Conservation (phyloP, 2,888 invertebrate genomes). For the Malacosoma neustria region DNA sequence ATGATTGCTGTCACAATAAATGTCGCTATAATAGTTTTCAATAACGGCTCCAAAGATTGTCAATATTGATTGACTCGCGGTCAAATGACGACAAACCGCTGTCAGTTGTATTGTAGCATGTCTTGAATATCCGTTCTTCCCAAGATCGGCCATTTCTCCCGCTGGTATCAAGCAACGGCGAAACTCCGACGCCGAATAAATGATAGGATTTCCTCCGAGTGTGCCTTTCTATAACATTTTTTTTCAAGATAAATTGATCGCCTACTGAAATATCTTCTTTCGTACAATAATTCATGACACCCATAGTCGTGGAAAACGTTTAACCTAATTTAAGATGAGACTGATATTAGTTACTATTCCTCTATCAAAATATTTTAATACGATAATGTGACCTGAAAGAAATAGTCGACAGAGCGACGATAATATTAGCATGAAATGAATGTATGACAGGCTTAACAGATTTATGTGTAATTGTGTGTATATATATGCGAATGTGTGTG, state of each 20-base stretch:
- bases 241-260: conserved; percentile 60
- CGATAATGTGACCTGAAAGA: conserved; percentile 49
- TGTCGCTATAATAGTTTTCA: not conserved
- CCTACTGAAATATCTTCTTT: conserved; percentile 22
- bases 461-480: conserved; percentile 8
- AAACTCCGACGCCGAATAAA: conserved; percentile 62
- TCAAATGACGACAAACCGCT: not conserved
- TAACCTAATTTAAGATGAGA: conserved; percentile 12
- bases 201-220: conserved; percentile 71
- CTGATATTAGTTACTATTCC: conserved; percentile 34
- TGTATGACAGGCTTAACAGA: conserved; percentile 13
- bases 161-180: conserved; percentile 43
- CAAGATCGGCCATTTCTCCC: conserved; percentile 27
- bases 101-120: not conserved
- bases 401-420: conserved; percentile 39
- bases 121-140: conserved; percentile 13
- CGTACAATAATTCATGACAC: too few species aligned
- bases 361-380: conserved; percentile 30
- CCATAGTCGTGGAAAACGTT: conserved; percentile 8
- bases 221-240: conserved; percentile 73
- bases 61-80: not conserved
- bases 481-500: conserved; percentile 3
- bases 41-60: conserved; percentile 3
- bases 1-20: too few species aligned
- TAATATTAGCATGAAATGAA: conserved; percentile 27